phyloP scores from a whole-genome alignment of 2,888 invertebrate genomes.

The Amiota mariae region DNA sequence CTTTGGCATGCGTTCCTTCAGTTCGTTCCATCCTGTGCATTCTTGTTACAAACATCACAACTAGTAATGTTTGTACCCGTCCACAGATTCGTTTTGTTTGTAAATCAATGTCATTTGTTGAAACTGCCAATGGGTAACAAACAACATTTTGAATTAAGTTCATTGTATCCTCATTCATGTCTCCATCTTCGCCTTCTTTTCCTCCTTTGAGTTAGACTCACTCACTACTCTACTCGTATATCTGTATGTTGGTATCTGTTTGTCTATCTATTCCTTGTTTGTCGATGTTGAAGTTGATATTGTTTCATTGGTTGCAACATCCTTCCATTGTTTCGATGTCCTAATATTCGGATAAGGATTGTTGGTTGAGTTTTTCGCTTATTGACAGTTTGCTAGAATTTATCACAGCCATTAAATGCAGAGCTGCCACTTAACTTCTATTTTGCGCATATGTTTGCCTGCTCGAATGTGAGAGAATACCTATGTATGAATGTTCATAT shows the following conservation, averaged over 20 bases:
- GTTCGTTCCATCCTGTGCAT: slow-evolving; percentile 57
- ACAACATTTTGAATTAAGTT: not conserved
- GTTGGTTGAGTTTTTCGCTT: slow-evolving; percentile 31
- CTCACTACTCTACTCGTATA: not conserved
- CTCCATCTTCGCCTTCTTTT: too few relatives aligned
- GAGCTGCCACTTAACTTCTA: slow-evolving; percentile 32
- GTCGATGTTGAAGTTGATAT: not conserved
- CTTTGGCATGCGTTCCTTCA: slow-evolving; percentile 52
- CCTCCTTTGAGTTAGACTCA: too few relatives aligned
- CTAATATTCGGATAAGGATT: not conserved
- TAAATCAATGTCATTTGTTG: slow-evolving; percentile 29
- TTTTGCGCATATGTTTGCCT: too few relatives aligned
- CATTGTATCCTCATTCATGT: too few relatives aligned
- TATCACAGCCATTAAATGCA: slow-evolving; percentile 63
- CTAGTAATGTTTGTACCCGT: slow-evolving; percentile 35
- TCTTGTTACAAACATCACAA: slow-evolving; percentile 29
- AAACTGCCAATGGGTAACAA: slow-evolving; percentile 6
- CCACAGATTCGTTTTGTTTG: not conserved
- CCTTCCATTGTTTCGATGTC: not conserved
- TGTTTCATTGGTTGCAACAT: not conserved
- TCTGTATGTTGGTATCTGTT: not conserved
- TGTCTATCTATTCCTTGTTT: too few relatives aligned
- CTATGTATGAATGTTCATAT: too few relatives aligned
- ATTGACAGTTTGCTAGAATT: slow-evolving; percentile 54
- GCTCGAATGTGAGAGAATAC: too few relatives aligned